A percentile compares a stretch with the other conserved stretches of the same genome.
phyloP scores from a whole-genome alignment of 2,888 invertebrate species.

The Petrophora chlorosata region DNA sequence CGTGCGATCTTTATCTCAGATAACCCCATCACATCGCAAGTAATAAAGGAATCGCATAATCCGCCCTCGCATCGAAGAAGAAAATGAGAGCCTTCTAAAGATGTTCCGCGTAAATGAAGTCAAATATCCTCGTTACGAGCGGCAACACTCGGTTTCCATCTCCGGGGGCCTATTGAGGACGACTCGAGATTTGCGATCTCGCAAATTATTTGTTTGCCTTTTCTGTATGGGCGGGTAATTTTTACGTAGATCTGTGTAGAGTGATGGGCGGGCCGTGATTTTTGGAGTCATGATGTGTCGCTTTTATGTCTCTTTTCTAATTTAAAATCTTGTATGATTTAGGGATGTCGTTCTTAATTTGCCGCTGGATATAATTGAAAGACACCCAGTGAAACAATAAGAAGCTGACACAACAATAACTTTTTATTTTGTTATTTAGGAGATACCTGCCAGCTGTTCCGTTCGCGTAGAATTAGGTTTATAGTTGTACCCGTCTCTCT shows the following conservation, averaged over 20 bases:
- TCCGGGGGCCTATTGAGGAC: slow-evolving; percentile 28
- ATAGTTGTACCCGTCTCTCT: too few species aligned
- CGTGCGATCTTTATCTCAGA: slow-evolving; percentile 25
- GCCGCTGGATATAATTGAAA: too few species aligned
- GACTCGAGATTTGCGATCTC: slow-evolving; percentile 27
- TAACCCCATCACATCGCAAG: slow-evolving; percentile 27
- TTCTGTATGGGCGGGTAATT: slow-evolving; percentile 23
- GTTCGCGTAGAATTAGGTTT: too few species aligned
- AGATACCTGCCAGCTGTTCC: too few species aligned
- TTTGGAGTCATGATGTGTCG: neutral
- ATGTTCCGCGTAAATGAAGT: slow-evolving; percentile 34
- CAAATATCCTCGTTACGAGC: slow-evolving; percentile 34
- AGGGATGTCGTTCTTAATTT: too few species aligned
- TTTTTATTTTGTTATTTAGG: too few species aligned
- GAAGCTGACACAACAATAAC: too few species aligned
- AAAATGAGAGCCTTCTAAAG: slow-evolving; percentile 31
- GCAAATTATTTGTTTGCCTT: slow-evolving; percentile 29
- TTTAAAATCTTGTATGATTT: too few species aligned
- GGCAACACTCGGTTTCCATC: slow-evolving; percentile 30
- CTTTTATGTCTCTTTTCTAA: too few species aligned
- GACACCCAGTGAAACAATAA: too few species aligned
- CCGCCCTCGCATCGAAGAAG: slow-evolving; percentile 24
- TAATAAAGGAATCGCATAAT: slow-evolving; percentile 28
- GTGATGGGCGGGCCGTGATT: slow-evolving; percentile 3
- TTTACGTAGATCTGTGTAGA: slow-evolving; percentile 20